phyloP scores from a whole-genome alignment of 2,797 vertebrate genomes.

The Sebastolobus altivelis region DNA sequence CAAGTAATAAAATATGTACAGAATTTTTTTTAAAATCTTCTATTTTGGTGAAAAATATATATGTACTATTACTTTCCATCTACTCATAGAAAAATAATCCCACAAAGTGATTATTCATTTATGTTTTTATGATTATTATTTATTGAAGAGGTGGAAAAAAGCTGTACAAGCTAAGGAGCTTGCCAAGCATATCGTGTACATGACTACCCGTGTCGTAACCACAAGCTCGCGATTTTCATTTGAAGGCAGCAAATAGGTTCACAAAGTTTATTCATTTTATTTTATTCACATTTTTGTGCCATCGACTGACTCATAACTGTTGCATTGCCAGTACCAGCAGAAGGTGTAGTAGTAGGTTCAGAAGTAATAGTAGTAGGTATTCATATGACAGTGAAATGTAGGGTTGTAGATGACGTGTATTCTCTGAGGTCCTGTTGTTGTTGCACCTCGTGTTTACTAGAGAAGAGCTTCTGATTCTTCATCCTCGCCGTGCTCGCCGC shows the following conservation, averaged over 20 bases:
- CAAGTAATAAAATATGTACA: too few species aligned
- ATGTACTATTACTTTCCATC: neutral
- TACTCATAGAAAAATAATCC: neutral
- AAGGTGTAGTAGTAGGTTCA: too few species aligned
- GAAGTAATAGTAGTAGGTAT: neutral
- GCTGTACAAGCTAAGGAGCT: too few species aligned
- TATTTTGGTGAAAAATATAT: too few species aligned
- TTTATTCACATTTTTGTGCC: too few species aligned
- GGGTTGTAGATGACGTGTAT: conserved; percentile 2
- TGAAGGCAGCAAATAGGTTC: too few species aligned
- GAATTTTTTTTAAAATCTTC: too few species aligned
- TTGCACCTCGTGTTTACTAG: conserved; percentile 2
- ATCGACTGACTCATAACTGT: neutral
- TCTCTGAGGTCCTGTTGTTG: conserved; percentile 24
- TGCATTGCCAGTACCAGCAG: too few species aligned
- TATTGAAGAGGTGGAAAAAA: neutral
- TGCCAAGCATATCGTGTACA: too few species aligned
- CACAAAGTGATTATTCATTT: neutral
- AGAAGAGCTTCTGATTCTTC: conserved; percentile 34
- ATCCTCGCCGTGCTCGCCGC: neutral
- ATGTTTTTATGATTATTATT: neutral
- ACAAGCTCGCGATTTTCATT: too few species aligned
- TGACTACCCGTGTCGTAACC: too few species aligned
- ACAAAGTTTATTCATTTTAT: too few species aligned
- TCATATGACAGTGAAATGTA: conserved; percentile 7